These are phyloP conservation scores for Smutsia temminckii DNA, from an alignment of 2,797 vertebrate genomes.

Conservation along the genomic window DNA sequence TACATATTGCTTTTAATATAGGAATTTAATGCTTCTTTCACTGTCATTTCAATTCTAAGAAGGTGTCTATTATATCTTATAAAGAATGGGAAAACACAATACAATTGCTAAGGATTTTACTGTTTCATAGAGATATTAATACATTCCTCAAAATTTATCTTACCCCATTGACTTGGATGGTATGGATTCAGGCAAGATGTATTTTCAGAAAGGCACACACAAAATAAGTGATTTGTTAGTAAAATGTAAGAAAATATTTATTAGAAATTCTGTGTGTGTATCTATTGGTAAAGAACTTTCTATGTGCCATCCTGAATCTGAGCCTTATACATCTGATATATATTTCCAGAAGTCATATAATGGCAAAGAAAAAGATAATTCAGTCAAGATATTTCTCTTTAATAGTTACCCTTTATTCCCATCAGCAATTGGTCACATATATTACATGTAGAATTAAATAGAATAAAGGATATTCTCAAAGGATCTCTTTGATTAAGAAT, in stretches of 20 bases:
- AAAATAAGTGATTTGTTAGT: background rate
- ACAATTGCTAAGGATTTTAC: background rate
- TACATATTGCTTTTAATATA: background rate
- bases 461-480: background rate
- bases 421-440: background rate
- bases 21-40: background rate
- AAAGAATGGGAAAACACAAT: background rate
- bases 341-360: background rate
- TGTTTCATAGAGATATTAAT: background rate
- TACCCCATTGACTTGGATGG: background rate
- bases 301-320: background rate
- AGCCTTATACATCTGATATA: background rate
- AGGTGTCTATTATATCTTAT: background rate
- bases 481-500: background rate
- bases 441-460: slow-evolving; percentile 5
- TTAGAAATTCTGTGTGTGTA: background rate
- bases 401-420: background rate
- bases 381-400: background rate
- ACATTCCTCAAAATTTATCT: slow-evolving; percentile 1
- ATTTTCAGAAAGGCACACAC: background rate
- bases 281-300: background rate
- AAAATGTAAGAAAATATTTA: background rate
- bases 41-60: slow-evolving; percentile 13
- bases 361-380: background rate
- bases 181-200: background rate